These are phyloP conservation scores for Sardinella longiceps DNA, from an alignment of 2,797 vertebrate species.

Conservation along the genomic window DNA sequence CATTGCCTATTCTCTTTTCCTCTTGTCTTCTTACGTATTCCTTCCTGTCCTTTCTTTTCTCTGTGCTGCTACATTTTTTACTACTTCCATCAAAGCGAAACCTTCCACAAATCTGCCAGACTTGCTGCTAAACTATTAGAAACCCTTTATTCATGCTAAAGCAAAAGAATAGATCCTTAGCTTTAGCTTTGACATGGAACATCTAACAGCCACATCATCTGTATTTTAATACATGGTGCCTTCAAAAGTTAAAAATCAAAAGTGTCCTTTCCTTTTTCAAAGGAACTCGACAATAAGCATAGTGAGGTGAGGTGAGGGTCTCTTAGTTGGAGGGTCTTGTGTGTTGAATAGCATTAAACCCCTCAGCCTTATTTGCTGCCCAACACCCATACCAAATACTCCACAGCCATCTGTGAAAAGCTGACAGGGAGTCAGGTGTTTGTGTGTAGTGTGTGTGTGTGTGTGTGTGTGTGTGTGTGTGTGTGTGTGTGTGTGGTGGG, in stretches of 20 bases:
- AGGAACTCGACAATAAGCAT: neutral
- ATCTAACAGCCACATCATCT: neutral
- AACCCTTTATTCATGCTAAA: neutral
- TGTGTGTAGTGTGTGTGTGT: neutral
- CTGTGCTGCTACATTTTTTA: neutral
- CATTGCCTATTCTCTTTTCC: neutral
- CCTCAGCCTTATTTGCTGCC: neutral
- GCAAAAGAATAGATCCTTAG: neutral
- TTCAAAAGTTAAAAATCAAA: neutral
- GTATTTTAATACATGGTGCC: neutral
- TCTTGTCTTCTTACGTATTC: neutral
- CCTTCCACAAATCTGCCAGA: neutral
- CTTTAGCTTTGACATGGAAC: neutral
- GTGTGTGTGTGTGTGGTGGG: neutral
- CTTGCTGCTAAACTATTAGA: neutral
- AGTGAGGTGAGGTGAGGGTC: neutral
- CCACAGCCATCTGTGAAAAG: neutral
- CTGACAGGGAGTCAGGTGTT: neutral
- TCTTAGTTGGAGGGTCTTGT: neutral
- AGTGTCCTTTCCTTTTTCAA: neutral
- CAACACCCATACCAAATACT: neutral
- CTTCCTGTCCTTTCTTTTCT: neutral
- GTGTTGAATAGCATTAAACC: neutral
- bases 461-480: neutral
- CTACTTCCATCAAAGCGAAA: neutral